Conservation (phyloP, 2,888 invertebrate genomes). For the Rapana venosa region DNA sequence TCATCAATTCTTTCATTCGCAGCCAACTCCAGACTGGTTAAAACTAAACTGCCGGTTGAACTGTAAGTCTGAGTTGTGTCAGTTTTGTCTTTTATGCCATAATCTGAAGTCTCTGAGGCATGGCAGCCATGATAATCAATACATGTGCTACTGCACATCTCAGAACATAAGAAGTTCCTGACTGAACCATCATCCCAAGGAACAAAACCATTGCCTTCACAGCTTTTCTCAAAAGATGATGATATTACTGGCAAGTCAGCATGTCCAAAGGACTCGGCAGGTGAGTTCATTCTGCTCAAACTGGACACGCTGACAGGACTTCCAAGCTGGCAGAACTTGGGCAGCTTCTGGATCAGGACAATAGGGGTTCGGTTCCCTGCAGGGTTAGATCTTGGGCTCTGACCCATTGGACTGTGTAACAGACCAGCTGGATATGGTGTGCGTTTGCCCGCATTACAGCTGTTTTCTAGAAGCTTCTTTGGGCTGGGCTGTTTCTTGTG, state of each 20-base stretch:
- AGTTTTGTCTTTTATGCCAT: neutral
- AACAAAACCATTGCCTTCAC: neutral
- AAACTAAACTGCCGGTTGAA: neutral
- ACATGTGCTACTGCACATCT: neutral
- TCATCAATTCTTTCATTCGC: slow-evolving; percentile 7
- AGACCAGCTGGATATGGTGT: neutral
- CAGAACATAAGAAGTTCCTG: neutral
- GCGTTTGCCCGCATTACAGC: neutral
- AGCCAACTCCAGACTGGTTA: slow-evolving; percentile 1
- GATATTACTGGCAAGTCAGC: neutral
- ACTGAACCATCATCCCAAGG: too few species aligned
- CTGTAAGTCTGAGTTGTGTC: neutral
- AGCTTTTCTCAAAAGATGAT: neutral
- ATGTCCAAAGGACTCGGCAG: neutral
- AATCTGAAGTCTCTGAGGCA: neutral
- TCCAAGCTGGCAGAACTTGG: neutral
- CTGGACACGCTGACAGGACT: neutral
- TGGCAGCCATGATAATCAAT: neutral
- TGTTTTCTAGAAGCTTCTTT: neutral
- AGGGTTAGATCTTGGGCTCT: neutral
- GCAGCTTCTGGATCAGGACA: neutral
- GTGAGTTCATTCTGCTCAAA: slow-evolving; percentile 3
- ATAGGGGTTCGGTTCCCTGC: neutral
- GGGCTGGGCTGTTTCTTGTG: neutral
- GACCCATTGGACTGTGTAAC: neutral